phyloP scores from a whole-genome alignment of 2,113 vertebrate species.

The Gadus chalcogrammus region DNA sequence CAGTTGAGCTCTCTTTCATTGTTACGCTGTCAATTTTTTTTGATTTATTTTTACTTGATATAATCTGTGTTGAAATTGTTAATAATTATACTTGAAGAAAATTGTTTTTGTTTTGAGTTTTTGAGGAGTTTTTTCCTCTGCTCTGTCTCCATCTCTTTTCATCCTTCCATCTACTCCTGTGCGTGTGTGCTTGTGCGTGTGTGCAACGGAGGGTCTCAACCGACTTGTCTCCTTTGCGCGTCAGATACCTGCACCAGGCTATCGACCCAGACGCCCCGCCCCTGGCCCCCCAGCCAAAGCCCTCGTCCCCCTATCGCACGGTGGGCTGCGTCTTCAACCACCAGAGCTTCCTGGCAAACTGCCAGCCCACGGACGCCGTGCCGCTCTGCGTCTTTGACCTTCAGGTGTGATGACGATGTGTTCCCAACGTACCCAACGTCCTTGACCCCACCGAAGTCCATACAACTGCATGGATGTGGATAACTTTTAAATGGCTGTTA shows the following conservation, averaged over 20 bases:
- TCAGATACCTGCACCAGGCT: slow-evolving; percentile 86
- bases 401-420: slow-evolving; percentile 43
- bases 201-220: not conserved
- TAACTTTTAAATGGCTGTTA: too few relatives aligned
- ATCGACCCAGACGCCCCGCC: slow-evolving; percentile 84
- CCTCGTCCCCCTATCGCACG: slow-evolving; percentile 84
- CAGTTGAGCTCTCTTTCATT: too few relatives aligned
- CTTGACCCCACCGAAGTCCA: not conserved
- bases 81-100: too few relatives aligned
- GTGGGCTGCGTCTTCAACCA: slow-evolving; percentile 95
- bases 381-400: slow-evolving; percentile 90
- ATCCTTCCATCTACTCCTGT: too few relatives aligned
- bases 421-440: not conserved
- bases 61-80: too few relatives aligned
- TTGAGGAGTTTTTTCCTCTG: too few relatives aligned
- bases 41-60: too few relatives aligned
- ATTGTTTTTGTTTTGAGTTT: too few relatives aligned
- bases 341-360: slow-evolving; percentile 87
- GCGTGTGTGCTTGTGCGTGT: too few relatives aligned
- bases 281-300: slow-evolving; percentile 79
- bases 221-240: slow-evolving; percentile 11
- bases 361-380: slow-evolving; percentile 87
- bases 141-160: too few relatives aligned
- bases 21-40: too few relatives aligned
- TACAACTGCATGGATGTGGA: too few relatives aligned